Conservation (phyloP, 2,888 invertebrate genomes). For the Periphyllus acericola region DNA sequence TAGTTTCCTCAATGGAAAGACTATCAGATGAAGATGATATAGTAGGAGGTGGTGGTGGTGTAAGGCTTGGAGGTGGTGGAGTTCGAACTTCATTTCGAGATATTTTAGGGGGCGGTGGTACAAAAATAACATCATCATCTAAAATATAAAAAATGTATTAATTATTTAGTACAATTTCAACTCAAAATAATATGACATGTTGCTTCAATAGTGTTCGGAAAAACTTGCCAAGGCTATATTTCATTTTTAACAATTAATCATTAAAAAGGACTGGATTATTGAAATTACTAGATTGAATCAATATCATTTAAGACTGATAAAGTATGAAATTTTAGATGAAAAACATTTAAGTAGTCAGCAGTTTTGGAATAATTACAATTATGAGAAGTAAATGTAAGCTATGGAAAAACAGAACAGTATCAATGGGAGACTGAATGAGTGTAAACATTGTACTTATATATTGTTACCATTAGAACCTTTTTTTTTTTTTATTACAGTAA, state of each 20-base stretch:
- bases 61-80: constrained; percentile 63
- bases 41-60: constrained; percentile 67
- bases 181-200: background rate
- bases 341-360: background rate
- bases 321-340: no score
- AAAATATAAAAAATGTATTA: constrained; percentile 60
- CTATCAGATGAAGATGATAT: constrained; percentile 67
- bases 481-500: no score
- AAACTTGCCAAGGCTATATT: background rate
- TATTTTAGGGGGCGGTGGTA: constrained; percentile 64
- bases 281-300: background rate
- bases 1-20: constrained; percentile 85
- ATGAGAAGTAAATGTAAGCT: background rate
- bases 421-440: no score
- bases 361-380: background rate
- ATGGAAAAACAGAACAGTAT: no score
- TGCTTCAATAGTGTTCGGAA: background rate
- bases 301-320: background rate
- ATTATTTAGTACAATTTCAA: constrained; percentile 63
- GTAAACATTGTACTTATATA: no score
- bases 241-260: background rate
- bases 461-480: no score
- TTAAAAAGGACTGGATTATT: background rate
- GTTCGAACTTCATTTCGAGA: constrained; percentile 57
- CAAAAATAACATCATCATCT: constrained; percentile 63